Evolutionary conservation across 2,797 vertebrate species (phyloP), one percentile per base, ranked within the genome.

Genomic region (Bovichtus diacanthus): DNA sequence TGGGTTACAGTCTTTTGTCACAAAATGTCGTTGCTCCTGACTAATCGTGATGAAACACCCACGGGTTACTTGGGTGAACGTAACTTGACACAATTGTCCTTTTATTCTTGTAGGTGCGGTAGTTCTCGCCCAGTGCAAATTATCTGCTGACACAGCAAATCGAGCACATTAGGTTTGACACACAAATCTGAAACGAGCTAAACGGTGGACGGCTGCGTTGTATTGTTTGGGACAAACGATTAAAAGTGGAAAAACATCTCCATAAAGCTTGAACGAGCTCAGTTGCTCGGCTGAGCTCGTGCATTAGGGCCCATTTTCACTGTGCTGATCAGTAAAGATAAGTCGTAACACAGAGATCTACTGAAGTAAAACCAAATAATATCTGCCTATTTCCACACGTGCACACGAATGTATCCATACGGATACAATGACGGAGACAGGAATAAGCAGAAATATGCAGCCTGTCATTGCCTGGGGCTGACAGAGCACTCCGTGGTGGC

Each of bases 401-500:
- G 44, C 62, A 66, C 19, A 64, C 36, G 43, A n/a, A 64, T 46
- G 56, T 39, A 43, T 39, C 47, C 39, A 64, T n/a, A 39, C 29
- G 60, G 11, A 62, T 18, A 41, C 5, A 67, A 29, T 68, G 61
- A 18, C 70, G 34, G 25, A 41, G 66, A 65, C 41, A 64, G 49
- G 76, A 74, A 74, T 27, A 67, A 49, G 41, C 38, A 63, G 63
- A 54, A 80, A 79, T 76, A 65, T 75, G 73, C 51, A 84, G 63
- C 44, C 54, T 39, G 59, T 75, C 66, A 56, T 55, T 74, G 78
- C 71, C 70, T 19, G 55, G 11, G 60, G 67, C 75, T 76, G 58
- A 70, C 16, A 31, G 50, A 79, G 64, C 63, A 54, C 49, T 55
- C 60, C 61, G 58, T n/a, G 44, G 69, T 67, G 72, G 78, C 73